Percentiles rank a stretch among this genome's conserved stretches.
These are phyloP conservation scores for Microcebus murinus DNA, from an alignment of 2,113 vertebrate genomes.

Conservation along the genomic window DNA sequence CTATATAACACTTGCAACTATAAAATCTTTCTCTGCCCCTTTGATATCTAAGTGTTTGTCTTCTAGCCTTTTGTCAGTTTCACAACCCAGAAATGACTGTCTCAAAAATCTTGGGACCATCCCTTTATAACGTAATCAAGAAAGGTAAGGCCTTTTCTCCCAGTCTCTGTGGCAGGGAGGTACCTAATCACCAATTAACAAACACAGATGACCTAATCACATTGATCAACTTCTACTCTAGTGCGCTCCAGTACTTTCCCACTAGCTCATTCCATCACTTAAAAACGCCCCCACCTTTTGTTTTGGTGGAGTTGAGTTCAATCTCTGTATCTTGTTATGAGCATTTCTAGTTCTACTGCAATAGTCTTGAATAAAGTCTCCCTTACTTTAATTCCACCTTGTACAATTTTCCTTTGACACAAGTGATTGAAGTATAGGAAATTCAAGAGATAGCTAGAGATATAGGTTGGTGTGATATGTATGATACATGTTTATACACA, in stretches of 20 bases:
- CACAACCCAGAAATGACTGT: not conserved
- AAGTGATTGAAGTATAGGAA: not conserved
- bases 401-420: not conserved
- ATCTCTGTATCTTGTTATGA: not conserved
- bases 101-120: not conserved
- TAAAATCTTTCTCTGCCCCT: not conserved
- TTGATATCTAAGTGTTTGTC: not conserved
- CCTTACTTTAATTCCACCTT: not conserved
- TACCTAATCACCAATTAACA: not conserved
- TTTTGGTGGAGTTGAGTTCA: not conserved
- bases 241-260: not conserved
- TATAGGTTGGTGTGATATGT: not conserved
- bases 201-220: not conserved
- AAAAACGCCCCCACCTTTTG: not conserved
- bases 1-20: not conserved
- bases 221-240: not conserved
- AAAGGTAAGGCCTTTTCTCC: not conserved
- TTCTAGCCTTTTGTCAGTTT: not conserved
- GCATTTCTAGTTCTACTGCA: not conserved
- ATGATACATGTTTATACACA: not conserved
- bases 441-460: not conserved
- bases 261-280: not conserved
- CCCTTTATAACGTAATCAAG: not conserved
- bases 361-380: not conserved
- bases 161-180: not conserved